Evolutionary conservation across 1,140 invertebrate genomes (phyloP).

Genomic region (Pollicipes pollicipes): DNA sequence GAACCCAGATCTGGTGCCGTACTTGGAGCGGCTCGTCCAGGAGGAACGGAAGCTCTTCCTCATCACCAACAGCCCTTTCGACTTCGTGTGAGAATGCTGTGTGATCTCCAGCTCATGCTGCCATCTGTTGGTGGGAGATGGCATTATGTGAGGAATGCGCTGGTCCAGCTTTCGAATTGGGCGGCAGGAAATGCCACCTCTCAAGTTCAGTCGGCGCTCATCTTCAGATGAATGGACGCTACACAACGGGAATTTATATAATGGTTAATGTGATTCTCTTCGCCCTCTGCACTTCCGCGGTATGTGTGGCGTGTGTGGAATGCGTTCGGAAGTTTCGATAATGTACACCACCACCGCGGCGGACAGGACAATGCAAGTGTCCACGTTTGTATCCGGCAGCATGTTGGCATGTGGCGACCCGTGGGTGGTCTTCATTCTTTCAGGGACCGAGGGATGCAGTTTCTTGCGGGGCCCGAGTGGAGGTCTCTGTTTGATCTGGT

Average conservation of each 20-base stretch:
- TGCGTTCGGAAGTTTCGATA: no score
- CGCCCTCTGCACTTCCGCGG: no score
- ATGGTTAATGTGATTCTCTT: not conserved
- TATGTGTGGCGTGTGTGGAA: not conserved
- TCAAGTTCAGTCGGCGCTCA: not conserved
- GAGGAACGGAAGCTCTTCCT: constrained; percentile 79
- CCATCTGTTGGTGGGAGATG: not conserved
- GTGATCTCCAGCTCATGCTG: no score
- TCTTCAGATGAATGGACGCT: not conserved
- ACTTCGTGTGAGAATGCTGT: constrained; percentile 97
- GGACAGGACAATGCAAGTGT: no score
- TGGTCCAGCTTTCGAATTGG: not conserved
- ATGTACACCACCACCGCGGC: no score
- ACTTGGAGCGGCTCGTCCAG: constrained; percentile 53
- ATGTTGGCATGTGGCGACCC: no score
- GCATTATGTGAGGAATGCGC: not conserved
- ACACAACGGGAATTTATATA: not conserved
- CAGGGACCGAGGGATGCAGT: constrained; percentile 80
- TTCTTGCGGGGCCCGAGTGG: constrained; percentile 77
- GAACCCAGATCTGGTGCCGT: constrained; percentile 50
- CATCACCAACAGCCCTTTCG: constrained; percentile 89
- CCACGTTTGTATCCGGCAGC: no score
- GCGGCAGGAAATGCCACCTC: not conserved
- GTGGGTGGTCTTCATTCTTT: no score
- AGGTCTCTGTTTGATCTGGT: constrained; percentile 80